Conservation (phyloP, 1,140 invertebrate species). For the Whitmania pigra region DNA sequence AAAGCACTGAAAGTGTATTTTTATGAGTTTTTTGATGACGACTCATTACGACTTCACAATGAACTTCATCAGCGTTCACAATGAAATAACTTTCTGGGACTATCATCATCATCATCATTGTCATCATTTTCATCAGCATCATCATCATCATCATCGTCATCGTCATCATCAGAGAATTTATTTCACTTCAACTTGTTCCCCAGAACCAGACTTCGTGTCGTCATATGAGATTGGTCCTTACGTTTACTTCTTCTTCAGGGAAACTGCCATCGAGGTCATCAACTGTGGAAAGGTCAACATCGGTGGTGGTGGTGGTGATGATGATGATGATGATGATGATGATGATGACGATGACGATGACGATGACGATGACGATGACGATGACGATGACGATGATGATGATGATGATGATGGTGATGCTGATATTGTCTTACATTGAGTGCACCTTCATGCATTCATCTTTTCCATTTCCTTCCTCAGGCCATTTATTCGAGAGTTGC, state of each 20-base stretch:
- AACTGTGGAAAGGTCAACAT: slow-evolving; percentile 81
- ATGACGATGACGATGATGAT: slow-evolving; percentile 13
- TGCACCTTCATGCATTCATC: no score
- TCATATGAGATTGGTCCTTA: slow-evolving; percentile 76
- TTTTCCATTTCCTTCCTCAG: no score
- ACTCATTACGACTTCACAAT: neutral
- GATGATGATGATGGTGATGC: slow-evolving; percentile 11
- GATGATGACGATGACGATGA: slow-evolving; percentile 16
- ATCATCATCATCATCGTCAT: neutral
- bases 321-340: slow-evolving; percentile 16
- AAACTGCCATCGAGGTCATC: slow-evolving; percentile 77
- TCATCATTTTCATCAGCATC: neutral
- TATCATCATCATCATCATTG: neutral
- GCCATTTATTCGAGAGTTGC: no score
- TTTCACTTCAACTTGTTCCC: no score
- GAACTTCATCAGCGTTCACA: no score
- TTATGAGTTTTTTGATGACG: no score
- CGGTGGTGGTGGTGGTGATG: neutral
- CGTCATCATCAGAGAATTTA: no score
- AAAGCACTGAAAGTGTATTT: no score
- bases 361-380: slow-evolving; percentile 15
- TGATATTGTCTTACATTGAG: neutral
- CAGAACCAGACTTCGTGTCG: slow-evolving; percentile 73
- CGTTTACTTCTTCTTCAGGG: slow-evolving; percentile 80
- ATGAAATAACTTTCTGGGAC: neutral